Base-by-base conservation (phyloP, 92 coral and sea anemone genomes). In the Epizoanthus illoricatus region DNA sequence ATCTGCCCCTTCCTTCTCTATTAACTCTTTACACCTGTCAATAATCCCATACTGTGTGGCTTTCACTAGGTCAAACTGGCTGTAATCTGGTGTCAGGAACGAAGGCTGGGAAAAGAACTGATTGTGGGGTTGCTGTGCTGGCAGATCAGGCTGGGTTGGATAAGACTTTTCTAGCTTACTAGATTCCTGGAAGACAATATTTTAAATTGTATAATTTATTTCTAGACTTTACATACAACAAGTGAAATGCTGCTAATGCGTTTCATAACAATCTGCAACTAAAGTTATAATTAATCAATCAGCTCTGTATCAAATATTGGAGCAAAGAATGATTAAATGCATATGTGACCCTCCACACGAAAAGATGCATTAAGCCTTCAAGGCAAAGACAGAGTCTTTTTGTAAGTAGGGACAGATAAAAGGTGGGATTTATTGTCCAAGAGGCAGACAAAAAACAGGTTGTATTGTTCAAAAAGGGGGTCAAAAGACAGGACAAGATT, bases 11-110 rank as follows among this genome's bases (percentile, higher is more conserved):
- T 93, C 97, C 60, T 91, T 90, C 68, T 93, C 99, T 59, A 97
- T 65, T 78, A 97, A 74, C 52, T 97, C 94, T 47, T 79, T 54
- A 17, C 92, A 88, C 45, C 95, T 93, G 57, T 85, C 92, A 81
- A 90, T 45, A 36, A 90, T 86, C 17, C 99, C 99, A 65, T 97
- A 97, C 84, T 97, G 99, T 17, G 91, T 89, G 2, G 99, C 96
- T 12, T 92, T 85, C 7, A 93, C 97, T 54, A 97, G 75, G 64
- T 85, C 97, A 90, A 97, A 93, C 86, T 87, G 89, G 59, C 94
- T 89, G 69, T 92, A 92, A 59, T 97, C 98, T 42, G 93, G 92
- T 70, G 93, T 90, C 6, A 88, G 74, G 28, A 79, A 73, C 6
- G 90, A 73, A 7, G 95, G 86, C 3, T 86, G 71, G 33, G 88